Conservation (phyloP, 2,113 vertebrate genomes). For the Phrynosoma blainvillii region DNA sequence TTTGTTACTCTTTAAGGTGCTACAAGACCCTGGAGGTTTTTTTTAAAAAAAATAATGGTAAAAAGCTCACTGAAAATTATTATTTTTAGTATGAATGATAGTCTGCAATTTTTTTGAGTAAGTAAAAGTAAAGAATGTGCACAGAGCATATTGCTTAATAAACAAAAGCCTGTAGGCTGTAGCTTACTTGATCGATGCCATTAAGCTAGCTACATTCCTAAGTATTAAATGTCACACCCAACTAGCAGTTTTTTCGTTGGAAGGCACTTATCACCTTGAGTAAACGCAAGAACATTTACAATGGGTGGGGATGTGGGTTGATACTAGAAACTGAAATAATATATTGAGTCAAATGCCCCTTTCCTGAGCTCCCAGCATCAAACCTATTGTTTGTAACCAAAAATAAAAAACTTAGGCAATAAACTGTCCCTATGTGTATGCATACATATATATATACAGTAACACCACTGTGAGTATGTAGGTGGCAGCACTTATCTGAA, state of each 20-base stretch:
- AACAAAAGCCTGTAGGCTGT: not conserved
- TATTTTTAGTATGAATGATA: not conserved
- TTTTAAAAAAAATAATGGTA: not conserved
- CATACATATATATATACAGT: not conserved
- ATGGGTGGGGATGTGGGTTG: slow-evolving; percentile 48
- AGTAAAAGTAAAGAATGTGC: not conserved
- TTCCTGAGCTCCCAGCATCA: slow-evolving; percentile 14
- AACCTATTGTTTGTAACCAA: not conserved
- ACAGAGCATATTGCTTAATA: slow-evolving; percentile 30
- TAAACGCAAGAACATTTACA: slow-evolving; percentile 58
- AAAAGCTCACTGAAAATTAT: not conserved
- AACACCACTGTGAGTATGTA: not conserved
- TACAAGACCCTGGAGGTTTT: not conserved
- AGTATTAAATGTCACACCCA: slow-evolving; percentile 51
- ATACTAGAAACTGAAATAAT: slow-evolving; percentile 27
- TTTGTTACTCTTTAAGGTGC: too few relatives aligned
- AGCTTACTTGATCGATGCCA: slow-evolving; percentile 16
- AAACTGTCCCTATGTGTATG: not conserved
- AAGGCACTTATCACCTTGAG: slow-evolving; percentile 40
- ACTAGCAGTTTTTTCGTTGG: slow-evolving; percentile 39
- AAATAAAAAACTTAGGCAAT: not conserved
- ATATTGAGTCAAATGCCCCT: not conserved
- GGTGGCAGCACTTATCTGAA: not conserved
- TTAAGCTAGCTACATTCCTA: slow-evolving; percentile 43
- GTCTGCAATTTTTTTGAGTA: not conserved